phyloP scores from a whole-genome alignment of 2,888 invertebrate species.

The Spilosoma lubricipeda region DNA sequence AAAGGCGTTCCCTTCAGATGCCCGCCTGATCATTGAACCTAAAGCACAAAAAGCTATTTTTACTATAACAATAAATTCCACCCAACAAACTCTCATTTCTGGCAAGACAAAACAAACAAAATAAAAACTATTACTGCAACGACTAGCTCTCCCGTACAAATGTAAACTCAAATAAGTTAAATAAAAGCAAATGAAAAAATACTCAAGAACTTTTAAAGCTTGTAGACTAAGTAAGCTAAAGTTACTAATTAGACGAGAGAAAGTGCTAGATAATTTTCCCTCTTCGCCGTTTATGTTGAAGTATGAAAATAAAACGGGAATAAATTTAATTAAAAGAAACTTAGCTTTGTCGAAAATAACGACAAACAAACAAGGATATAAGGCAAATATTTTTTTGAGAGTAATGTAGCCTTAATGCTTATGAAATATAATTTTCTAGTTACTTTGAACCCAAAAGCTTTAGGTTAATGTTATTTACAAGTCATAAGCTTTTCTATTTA shows the following conservation, averaged over 20 bases:
- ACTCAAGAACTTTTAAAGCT: neutral
- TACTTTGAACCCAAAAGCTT: neutral
- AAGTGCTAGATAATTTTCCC: conserved; percentile 3
- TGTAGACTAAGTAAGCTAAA: neutral
- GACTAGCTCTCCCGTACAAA: neutral
- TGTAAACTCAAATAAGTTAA: neutral
- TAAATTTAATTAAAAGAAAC: conserved; percentile 1
- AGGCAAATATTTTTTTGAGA: neutral
- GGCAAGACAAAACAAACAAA: neutral
- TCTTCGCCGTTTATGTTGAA: neutral
- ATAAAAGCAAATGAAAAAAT: neutral
- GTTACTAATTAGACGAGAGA: conserved; percentile 1
- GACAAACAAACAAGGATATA: neutral
- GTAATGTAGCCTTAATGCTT: neutral
- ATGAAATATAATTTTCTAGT: neutral
- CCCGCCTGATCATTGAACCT: too few species aligned
- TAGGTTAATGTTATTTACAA: neutral
- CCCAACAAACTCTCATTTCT: neutral
- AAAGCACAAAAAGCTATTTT: too few species aligned
- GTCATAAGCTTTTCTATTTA: too few species aligned
- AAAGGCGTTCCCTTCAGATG: too few species aligned
- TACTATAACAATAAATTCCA: neutral
- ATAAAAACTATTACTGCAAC: neutral
- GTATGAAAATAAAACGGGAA: neutral
- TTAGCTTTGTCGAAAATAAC: neutral